phyloP scores from a whole-genome alignment of 2,113 vertebrate species.

The Platichthys stellatus region DNA sequence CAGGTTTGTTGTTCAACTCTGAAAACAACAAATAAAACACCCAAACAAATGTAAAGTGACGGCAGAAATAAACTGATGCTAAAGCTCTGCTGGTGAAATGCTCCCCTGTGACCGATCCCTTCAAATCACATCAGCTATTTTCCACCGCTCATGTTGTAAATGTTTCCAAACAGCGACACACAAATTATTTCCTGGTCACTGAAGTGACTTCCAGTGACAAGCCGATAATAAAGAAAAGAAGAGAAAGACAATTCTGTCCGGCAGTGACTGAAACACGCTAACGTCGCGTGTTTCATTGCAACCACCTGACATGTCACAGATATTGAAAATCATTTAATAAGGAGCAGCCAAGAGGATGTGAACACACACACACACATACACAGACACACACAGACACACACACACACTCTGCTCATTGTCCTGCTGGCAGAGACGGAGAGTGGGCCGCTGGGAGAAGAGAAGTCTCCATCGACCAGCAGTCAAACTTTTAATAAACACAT shows the following conservation, averaged over 20 bases:
- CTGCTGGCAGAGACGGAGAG: slow-evolving; percentile 57
- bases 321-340: slow-evolving; percentile 64
- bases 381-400: slow-evolving; percentile 12
- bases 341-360: slow-evolving; percentile 49
- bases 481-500: slow-evolving; percentile 78
- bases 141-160: background rate
- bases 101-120: background rate
- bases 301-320: slow-evolving; percentile 43
- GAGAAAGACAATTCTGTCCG: background rate
- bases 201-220: background rate
- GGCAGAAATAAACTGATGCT: background rate
- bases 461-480: slow-evolving; percentile 66
- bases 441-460: slow-evolving; percentile 30
- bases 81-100: background rate
- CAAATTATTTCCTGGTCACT: slow-evolving; percentile 8
- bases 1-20: background rate
- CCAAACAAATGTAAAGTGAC: background rate
- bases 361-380: slow-evolving; percentile 13
- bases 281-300: slow-evolving; percentile 35
- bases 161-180: background rate
- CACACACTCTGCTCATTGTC: slow-evolving; percentile 38
- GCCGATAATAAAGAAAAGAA: background rate
- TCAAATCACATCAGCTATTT: background rate
- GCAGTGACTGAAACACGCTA: background rate
- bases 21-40: background rate